Evolutionary conservation across 2,888 invertebrate genomes (phyloP).

Genomic region (Hartigia nigra): DNA sequence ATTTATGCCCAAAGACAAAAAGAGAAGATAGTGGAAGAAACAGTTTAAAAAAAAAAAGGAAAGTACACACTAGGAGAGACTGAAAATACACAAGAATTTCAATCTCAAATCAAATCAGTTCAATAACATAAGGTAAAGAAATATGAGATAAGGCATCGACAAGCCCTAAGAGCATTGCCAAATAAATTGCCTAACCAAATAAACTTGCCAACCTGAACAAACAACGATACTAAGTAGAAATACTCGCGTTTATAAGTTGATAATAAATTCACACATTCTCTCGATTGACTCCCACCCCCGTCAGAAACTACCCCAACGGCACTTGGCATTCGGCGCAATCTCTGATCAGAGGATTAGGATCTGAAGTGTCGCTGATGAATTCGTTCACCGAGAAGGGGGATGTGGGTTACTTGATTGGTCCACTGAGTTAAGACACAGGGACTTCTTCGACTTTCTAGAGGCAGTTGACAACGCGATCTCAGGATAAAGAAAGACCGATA

Average conservation of each 20-base stretch:
- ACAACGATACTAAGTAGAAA: slow-evolving; percentile 42
- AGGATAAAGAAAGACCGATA: neutral
- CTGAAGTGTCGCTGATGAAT: neutral
- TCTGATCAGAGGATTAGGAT: slow-evolving; percentile 45
- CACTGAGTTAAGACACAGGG: neutral
- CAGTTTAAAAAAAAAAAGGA: neutral
- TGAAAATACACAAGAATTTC: neutral
- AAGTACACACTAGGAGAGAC: neutral
- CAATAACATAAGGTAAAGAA: neutral
- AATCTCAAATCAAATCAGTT: no score
- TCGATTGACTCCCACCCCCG: slow-evolving; percentile 42
- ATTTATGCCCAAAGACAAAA: no score
- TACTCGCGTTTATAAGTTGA: slow-evolving; percentile 10
- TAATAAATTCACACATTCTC: slow-evolving; percentile 52
- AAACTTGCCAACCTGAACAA: slow-evolving; percentile 44
- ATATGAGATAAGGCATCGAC: neutral
- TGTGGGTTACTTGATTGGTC: neutral
- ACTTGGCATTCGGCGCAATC: slow-evolving; percentile 35
- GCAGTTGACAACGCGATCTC: neutral
- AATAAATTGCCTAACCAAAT: neutral
- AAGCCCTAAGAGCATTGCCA: neutral
- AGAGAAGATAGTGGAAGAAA: neutral
- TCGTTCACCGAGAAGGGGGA: neutral
- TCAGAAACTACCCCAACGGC: neutral
- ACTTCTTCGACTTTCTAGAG: neutral